Conservation (phyloP, 2,113 vertebrate species). For the Seriola quinqueradiata region DNA sequence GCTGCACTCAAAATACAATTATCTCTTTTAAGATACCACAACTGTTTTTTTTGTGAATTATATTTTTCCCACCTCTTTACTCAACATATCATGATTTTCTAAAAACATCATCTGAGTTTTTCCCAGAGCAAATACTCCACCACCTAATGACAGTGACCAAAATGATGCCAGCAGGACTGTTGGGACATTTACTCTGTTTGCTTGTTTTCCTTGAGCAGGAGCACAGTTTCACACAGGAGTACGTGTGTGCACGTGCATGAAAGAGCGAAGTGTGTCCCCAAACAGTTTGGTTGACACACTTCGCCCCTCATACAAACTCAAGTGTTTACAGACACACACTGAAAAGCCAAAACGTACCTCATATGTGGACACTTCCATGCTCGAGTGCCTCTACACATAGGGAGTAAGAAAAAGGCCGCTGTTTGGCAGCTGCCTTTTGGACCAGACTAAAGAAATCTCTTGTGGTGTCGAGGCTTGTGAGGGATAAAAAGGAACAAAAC, state of each 20-base stretch:
- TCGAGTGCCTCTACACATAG: conserved; percentile 35
- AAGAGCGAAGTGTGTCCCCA: not conserved
- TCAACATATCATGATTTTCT: not conserved
- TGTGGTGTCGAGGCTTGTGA: conserved; percentile 40
- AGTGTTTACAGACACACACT: conserved; percentile 49
- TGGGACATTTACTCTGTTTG: not conserved
- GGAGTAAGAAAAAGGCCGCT: conserved; percentile 3
- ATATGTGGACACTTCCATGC: conserved; percentile 40
- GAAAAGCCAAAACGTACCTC: conserved; percentile 37
- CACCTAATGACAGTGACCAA: not conserved
- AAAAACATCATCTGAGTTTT: not conserved
- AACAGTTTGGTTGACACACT: conserved; percentile 9
- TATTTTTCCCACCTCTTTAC: not conserved
- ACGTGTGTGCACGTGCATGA: conserved; percentile 2
- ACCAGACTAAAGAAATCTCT: conserved; percentile 49
- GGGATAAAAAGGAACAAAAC: conserved; percentile 65
- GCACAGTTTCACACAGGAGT: not conserved
- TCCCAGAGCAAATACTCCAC: not conserved
- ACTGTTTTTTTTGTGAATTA: no score
- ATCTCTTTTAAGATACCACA: no score
- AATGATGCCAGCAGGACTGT: not conserved
- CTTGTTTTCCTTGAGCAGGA: not conserved
- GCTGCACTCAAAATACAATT: no score
- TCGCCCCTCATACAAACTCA: conserved; percentile 40
- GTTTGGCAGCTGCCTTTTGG: conserved; percentile 25